phyloP scores from a whole-genome alignment of 2,888 invertebrate genomes.

The Malthinus seriepunctatus region DNA sequence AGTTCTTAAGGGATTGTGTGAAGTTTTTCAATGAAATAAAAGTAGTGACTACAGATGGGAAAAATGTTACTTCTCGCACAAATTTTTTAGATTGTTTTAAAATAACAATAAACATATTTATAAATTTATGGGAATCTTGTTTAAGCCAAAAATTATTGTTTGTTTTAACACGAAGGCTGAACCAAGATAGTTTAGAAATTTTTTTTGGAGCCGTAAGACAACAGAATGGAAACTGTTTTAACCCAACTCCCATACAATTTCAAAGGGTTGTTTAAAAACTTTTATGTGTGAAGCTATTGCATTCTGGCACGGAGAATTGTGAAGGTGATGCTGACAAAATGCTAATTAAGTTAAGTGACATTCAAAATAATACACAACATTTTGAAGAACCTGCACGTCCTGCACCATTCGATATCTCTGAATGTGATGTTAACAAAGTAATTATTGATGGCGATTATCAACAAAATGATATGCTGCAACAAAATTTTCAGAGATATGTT shows the following conservation, averaged over 20 bases:
- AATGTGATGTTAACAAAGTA: too few relatives aligned
- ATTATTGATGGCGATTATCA: constrained; percentile 11
- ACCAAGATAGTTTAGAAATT: too few relatives aligned
- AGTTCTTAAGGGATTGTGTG: too few relatives aligned
- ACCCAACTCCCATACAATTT: constrained; percentile 28
- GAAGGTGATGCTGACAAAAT: constrained; percentile 19
- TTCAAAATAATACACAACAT: background rate
- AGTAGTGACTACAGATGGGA: too few relatives aligned
- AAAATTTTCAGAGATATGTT: constrained; percentile 18
- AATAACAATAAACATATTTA: too few relatives aligned
- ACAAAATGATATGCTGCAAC: background rate
- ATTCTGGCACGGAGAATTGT: constrained; percentile 23
- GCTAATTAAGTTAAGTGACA: background rate
- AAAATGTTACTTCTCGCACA: too few relatives aligned
- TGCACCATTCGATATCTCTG: too few relatives aligned
- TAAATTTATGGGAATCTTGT: too few relatives aligned
- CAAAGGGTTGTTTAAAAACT: background rate
- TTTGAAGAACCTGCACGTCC: background rate
- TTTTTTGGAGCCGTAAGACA: constrained; percentile 25
- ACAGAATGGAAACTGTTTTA: constrained; percentile 20
- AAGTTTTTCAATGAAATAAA: too few relatives aligned
- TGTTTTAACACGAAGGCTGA: too few relatives aligned
- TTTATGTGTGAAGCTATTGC: constrained; percentile 12
- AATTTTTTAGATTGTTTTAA: too few relatives aligned
- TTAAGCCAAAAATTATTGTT: too few relatives aligned